A percentile compares a stretch with the other conserved stretches of the same genome.
Evolutionary conservation across 2,113 vertebrate genomes (phyloP).

Genomic region (Dasyurus viverrinus): DNA sequence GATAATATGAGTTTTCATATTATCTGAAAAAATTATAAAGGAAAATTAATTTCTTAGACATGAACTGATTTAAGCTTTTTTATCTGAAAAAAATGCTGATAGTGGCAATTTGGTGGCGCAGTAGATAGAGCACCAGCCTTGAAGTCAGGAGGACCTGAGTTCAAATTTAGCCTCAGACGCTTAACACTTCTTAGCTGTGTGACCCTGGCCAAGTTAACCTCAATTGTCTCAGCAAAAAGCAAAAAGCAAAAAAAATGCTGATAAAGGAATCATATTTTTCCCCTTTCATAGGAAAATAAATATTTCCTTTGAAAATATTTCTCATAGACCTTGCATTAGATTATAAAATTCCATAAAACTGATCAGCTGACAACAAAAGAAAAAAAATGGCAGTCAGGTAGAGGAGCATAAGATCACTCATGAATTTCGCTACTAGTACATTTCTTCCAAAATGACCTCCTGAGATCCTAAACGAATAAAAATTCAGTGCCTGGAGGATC

Average conservation of each 20-base stretch:
- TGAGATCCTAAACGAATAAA: conserved; percentile 17
- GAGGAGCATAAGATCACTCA: neutral
- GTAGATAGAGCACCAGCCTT: no score
- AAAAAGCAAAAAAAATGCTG: neutral
- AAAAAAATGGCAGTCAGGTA: neutral
- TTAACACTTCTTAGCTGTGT: no score
- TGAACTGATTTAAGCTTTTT: neutral
- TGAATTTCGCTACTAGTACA: neutral
- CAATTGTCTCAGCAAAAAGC: no score
- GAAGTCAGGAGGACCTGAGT: no score
- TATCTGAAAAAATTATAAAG: neutral
- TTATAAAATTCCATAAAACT: neutral
- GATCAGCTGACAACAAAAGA: neutral
- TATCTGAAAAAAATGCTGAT: neutral
- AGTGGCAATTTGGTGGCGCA: no score
- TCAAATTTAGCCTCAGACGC: no score
- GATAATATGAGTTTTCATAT: neutral
- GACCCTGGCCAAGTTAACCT: no score
- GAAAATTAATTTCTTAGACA: neutral
- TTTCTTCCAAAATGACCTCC: neutral
- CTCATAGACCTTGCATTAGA: neutral
- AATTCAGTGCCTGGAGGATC: neutral
- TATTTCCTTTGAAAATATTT: neutral
- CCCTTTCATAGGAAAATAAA: neutral
- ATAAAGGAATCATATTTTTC: neutral